Base-by-base conservation (phyloP, 2,113 vertebrate species). In the Nymphicus hollandicus region DNA sequence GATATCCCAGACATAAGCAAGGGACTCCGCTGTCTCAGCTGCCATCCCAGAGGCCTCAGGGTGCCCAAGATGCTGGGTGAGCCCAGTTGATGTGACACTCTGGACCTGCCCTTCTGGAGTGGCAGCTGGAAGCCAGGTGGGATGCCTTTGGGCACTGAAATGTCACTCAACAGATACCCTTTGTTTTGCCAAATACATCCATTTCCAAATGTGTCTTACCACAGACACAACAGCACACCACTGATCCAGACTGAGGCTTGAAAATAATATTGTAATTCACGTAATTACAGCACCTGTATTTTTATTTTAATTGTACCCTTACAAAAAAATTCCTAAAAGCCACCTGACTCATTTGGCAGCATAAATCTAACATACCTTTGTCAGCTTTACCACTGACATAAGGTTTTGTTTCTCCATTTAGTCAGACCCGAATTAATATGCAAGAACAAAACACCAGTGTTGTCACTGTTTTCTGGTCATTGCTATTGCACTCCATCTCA, bases 381-480 rank as follows among this genome's bases (percentile, higher is more conserved):
- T 44, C 37, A 70, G 46, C 37, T 35, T 35, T n/a, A 33, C 28
- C 53, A 69, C 14, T 0, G 4, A 81, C 47, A 52, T 37, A 68
- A 81, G 49, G 10, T 22, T 84, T 60, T 64, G 72, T 23, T 88
- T 63, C 81, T 72, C 53, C 25, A 15, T 19, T 46, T 46, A 61
- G 55, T 50, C 43, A 83, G 50, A 31, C 24, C 27, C 52, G 49
- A 86, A 92, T 89, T 92, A 89, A 93, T 43, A 91, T 44, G 52
- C 83, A 91, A 56, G 77, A 76, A 80, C 79, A 43, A 96, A 92
- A 23, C 31, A 33, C 41, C 77, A 53, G 11, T 4, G 1, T 28
- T 94, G 88, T 66, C 83, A 70, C 73, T 76, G 18, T 37, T 81
- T 81, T 61, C 83, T 79, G 87, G 96, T 85, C 88, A 25, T 15